Conservation (phyloP, 2,797 vertebrate species). For the Yasuhikotakia modesta region DNA sequence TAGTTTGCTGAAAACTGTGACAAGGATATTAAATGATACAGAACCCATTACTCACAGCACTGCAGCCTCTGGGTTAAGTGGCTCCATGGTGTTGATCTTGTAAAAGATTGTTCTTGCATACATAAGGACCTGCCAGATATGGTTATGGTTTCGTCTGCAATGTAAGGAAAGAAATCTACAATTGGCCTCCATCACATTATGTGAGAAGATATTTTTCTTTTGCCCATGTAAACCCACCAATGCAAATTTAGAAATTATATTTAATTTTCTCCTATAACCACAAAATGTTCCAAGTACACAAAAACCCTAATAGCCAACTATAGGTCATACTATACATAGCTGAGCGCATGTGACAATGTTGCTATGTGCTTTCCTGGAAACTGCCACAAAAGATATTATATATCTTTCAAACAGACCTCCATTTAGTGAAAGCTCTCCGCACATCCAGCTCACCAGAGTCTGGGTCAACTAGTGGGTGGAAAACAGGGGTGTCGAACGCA, state of each 20-base stretch:
- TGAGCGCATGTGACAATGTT: neutral
- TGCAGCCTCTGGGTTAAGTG: slow-evolving; percentile 95
- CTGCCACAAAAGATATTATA: neutral
- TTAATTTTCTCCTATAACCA: no score
- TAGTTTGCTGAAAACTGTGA: neutral
- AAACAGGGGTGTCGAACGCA: slow-evolving; percentile 95
- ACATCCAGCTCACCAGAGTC: slow-evolving; percentile 95
- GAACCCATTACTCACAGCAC: slow-evolving; percentile 83
- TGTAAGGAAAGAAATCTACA: neutral
- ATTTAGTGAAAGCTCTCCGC: slow-evolving; percentile 94
- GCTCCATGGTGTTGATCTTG: slow-evolving; percentile 92
- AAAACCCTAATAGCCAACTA: neutral
- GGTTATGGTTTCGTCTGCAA: slow-evolving; percentile 93
- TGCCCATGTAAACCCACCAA: neutral
- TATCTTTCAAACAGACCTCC: slow-evolving; percentile 81
- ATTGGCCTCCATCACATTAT: neutral
- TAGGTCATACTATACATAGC: neutral
- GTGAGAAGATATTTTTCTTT: neutral
- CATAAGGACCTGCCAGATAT: slow-evolving; percentile 98
- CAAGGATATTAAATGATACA: neutral
- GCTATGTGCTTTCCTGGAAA: neutral
- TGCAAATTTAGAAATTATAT: neutral
- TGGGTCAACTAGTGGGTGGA: slow-evolving; percentile 94
- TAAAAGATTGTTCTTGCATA: slow-evolving; percentile 96
- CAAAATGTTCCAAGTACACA: no score